These are phyloP conservation scores for Drosophila mulleri DNA, from an alignment of 2,888 invertebrate species.

Conservation along the genomic window DNA sequence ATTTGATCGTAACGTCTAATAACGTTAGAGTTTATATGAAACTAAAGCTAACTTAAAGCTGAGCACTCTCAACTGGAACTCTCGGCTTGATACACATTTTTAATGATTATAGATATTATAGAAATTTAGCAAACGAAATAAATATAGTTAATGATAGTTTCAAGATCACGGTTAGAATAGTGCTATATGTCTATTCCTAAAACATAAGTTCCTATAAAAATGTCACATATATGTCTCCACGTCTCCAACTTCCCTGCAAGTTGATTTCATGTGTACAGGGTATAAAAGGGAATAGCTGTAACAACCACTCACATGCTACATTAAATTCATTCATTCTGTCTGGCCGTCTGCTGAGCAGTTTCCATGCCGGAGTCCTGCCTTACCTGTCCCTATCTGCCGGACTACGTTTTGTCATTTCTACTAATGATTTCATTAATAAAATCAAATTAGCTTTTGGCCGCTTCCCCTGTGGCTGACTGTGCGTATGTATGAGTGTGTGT, in stretches of 20 bases:
- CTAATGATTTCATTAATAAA: conserved; percentile 64
- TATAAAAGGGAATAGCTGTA: conserved; percentile 29
- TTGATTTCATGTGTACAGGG: conserved; percentile 1
- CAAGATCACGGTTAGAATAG: no score
- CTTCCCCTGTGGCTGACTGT: neutral
- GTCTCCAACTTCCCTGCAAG: neutral
- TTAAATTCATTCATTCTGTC: conserved; percentile 49
- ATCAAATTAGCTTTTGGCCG: conserved; percentile 48
- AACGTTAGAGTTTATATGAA: no score
- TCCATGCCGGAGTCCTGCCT: conserved; percentile 8
- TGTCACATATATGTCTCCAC: neutral
- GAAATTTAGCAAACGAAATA: neutral
- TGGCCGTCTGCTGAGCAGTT: conserved; percentile 23
- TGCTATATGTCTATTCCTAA: no score
- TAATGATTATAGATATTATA: neutral
- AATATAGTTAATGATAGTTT: neutral
- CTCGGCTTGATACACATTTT: no score
- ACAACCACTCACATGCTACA: conserved; percentile 57
- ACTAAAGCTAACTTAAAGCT: no score
- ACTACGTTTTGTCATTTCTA: conserved; percentile 54
- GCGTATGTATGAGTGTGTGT: neutral
- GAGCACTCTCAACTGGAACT: no score
- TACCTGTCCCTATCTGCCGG: conserved; percentile 34
- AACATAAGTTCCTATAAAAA: neutral
- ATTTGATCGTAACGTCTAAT: no score